phyloP scores from a whole-genome alignment of 1,140 invertebrate species.

The Paraescarpia echinospica region DNA sequence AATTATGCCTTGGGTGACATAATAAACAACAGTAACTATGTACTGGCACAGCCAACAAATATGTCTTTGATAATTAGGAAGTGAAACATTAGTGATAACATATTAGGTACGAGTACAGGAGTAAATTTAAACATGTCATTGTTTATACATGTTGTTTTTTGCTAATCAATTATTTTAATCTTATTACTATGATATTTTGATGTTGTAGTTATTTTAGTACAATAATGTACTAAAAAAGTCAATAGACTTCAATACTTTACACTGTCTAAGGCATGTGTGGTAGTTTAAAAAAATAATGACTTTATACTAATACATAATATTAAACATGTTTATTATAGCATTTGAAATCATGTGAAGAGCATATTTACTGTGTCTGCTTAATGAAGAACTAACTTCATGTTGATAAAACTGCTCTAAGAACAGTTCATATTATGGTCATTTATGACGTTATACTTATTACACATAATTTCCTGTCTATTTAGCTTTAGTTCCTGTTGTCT shows the following conservation, averaged over 20 bases:
- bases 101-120: no score
- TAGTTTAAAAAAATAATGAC: no score
- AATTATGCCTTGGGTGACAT: background rate
- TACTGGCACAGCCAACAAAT: background rate
- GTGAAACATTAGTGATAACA: background rate
- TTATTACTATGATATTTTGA: no score
- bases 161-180: no score
- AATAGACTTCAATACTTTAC: background rate
- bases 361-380: background rate
- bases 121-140: no score
- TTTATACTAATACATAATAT: background rate
- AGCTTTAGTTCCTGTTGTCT: background rate
- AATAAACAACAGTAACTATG: background rate
- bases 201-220: no score
- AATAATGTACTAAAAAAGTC: no score
- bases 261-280: no score
- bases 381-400: background rate
- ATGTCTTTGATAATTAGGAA: background rate
- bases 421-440: background rate
- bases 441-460: background rate
- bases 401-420: background rate
- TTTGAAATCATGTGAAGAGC: background rate
- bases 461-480: background rate
- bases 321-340: background rate
- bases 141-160: no score